Evolutionary conservation across 2,797 vertebrate genomes (phyloP).

Genomic region (Urocyon cinereoargenteus): DNA sequence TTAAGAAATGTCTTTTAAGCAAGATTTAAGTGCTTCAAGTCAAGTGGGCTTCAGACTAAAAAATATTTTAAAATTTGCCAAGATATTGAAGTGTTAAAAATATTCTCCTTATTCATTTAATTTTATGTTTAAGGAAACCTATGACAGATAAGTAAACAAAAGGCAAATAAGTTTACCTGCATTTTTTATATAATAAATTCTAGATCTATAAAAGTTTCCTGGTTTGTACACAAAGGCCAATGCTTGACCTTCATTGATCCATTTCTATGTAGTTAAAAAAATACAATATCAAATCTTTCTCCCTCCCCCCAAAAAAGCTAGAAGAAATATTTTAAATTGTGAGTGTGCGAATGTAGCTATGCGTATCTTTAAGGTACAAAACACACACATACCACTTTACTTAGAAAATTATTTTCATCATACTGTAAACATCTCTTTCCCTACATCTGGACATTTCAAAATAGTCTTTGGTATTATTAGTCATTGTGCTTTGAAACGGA

Average conservation of each 20-base stretch:
- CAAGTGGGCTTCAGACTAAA: slow-evolving; percentile 57
- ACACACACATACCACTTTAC: slow-evolving; percentile 71
- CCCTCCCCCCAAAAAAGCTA: slow-evolving; percentile 48
- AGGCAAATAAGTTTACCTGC: slow-evolving; percentile 60
- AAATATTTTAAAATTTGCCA: slow-evolving; percentile 68
- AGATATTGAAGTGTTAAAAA: slow-evolving; percentile 77
- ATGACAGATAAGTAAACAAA: slow-evolving; percentile 69
- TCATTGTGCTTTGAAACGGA: slow-evolving; percentile 79
- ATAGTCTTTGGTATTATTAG: slow-evolving; percentile 88
- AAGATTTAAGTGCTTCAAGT: slow-evolving; percentile 76
- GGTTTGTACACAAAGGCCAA: slow-evolving; percentile 76
- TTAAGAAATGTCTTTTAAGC: slow-evolving; percentile 66
- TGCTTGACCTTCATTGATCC: slow-evolving; percentile 71
- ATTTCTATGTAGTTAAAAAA: slow-evolving; percentile 80
- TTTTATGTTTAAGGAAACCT: slow-evolving; percentile 71
- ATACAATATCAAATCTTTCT: slow-evolving; percentile 79
- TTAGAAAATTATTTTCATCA: slow-evolving; percentile 80
- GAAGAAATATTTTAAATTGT: slow-evolving; percentile 72
- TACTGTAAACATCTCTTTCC: slow-evolving; percentile 86
- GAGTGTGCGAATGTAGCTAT: slow-evolving; percentile 70
- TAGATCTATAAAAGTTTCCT: slow-evolving; percentile 79
- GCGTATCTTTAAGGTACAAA: slow-evolving; percentile 59
- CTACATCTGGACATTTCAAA: slow-evolving; percentile 72
- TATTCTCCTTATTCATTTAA: slow-evolving; percentile 70
- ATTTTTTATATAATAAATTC: slow-evolving; percentile 81